These are phyloP conservation scores for Harpagus bidentatus DNA, from an alignment of 2,113 vertebrate genomes.

Conservation along the genomic window DNA sequence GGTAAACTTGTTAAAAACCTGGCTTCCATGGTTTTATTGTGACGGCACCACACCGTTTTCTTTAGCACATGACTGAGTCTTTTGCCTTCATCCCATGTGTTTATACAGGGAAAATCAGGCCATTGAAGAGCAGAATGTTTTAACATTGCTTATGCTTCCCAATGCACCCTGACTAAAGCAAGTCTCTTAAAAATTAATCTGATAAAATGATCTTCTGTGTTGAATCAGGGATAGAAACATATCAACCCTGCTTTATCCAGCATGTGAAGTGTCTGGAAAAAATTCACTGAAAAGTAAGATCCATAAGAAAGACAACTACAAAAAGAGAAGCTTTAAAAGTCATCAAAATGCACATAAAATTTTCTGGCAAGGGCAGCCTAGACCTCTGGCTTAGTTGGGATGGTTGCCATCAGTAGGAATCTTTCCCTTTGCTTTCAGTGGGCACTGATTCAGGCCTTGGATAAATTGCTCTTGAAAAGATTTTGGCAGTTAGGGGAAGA, in stretches of 20 bases:
- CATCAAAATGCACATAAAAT: conserved; percentile 15
- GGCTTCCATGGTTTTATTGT: background rate
- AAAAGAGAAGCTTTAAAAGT: conserved; percentile 18
- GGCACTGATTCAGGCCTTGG: conserved; percentile 24
- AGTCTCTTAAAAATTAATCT: background rate
- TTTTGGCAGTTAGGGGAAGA: conserved; percentile 12
- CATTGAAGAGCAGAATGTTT: background rate
- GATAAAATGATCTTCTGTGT: background rate
- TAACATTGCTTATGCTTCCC: background rate
- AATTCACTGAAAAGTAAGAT: background rate
- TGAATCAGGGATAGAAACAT: background rate
- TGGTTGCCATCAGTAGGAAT: background rate
- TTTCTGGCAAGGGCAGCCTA: conserved; percentile 2
- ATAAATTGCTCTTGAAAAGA: conserved; percentile 32
- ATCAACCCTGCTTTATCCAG: background rate
- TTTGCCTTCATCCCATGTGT: conserved; percentile 12
- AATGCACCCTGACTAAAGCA: background rate
- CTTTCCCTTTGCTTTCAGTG: conserved; percentile 40
- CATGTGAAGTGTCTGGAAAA: background rate
- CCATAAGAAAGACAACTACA: background rate
- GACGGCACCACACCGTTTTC: background rate
- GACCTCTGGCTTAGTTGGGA: conserved; percentile 44
- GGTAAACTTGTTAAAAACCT: conserved; percentile 23
- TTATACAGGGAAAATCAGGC: background rate
- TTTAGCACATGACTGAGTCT: conserved; percentile 38